These are phyloP conservation scores for Ailuropoda melanoleuca DNA, from an alignment of 2,113 vertebrate species.

Conservation along the genomic window DNA sequence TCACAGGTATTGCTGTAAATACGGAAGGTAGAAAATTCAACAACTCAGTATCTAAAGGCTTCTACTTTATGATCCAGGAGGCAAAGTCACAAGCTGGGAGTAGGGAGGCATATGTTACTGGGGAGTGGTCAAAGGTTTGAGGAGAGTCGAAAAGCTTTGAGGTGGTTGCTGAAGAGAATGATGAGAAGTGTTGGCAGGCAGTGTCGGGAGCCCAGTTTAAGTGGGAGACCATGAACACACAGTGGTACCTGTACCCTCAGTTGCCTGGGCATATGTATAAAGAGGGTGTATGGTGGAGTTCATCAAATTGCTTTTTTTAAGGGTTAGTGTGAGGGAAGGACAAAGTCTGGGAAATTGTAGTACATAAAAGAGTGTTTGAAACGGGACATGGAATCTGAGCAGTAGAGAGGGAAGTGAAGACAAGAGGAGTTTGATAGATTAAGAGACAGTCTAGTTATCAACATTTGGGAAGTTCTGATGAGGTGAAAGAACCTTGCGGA, in stretches of 20 bases:
- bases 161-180: neutral
- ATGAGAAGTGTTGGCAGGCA: neutral
- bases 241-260: neutral
- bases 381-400: neutral
- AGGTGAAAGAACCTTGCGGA: neutral
- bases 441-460: neutral
- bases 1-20: neutral
- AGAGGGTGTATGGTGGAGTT: neutral
- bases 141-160: neutral
- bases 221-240: neutral
- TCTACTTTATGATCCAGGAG: neutral
- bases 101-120: neutral
- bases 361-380: neutral
- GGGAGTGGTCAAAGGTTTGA: neutral
- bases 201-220: neutral
- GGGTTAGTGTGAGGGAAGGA: neutral
- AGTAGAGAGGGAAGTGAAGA: neutral
- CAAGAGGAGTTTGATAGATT: neutral
- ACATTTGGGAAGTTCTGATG: neutral
- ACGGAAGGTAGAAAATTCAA: neutral
- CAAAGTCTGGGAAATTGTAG: neutral
- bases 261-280: neutral
- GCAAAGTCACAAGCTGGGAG: neutral
- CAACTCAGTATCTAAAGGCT: neutral
- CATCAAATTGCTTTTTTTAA: neutral